phyloP scores from a whole-genome alignment of 2,797 vertebrate genomes.

The Typhlichthys subterraneus region DNA sequence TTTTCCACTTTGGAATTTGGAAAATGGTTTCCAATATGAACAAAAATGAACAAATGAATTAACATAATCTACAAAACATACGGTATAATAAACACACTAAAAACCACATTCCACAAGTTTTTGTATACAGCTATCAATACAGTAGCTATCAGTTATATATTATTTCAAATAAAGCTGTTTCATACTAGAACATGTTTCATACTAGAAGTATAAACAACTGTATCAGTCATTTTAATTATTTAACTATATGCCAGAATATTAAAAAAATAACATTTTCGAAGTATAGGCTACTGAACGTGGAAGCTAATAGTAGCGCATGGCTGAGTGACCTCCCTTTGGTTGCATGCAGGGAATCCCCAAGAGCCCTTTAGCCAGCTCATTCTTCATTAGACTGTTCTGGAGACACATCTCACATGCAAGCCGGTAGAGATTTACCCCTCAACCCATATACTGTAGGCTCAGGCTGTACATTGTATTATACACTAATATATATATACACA shows the following conservation, averaged over 20 bases:
- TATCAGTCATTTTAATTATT: too few species aligned
- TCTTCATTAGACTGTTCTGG: slow-evolving; percentile 59
- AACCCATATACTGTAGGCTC: slow-evolving; percentile 5
- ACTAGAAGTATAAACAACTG: too few species aligned
- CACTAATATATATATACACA: too few species aligned
- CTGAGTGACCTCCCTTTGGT: slow-evolving; percentile 20
- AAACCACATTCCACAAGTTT: not conserved
- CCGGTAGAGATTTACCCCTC: slow-evolving; percentile 19
- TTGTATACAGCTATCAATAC: not conserved
- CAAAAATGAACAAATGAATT: too few species aligned
- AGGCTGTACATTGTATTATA: not conserved
- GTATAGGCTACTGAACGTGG: slow-evolving; percentile 34
- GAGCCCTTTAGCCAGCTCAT: slow-evolving; percentile 60
- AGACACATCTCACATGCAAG: slow-evolving; percentile 38
- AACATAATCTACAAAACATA: too few species aligned
- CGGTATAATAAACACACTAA: not conserved
- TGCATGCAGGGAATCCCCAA: slow-evolving; percentile 60
- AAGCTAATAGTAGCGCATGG: slow-evolving; percentile 50
- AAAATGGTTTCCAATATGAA: not conserved
- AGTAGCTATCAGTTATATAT: too few species aligned
- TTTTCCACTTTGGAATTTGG: too few species aligned
- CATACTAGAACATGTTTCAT: too few species aligned
- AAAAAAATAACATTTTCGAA: too few species aligned
- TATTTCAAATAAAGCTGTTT: too few species aligned
- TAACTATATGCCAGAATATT: too few species aligned